A percentile compares a stretch with the other conserved stretches of the same genome.
Conservation (phyloP, 2,888 invertebrate genomes). For the Eremobia ochroleuca region DNA sequence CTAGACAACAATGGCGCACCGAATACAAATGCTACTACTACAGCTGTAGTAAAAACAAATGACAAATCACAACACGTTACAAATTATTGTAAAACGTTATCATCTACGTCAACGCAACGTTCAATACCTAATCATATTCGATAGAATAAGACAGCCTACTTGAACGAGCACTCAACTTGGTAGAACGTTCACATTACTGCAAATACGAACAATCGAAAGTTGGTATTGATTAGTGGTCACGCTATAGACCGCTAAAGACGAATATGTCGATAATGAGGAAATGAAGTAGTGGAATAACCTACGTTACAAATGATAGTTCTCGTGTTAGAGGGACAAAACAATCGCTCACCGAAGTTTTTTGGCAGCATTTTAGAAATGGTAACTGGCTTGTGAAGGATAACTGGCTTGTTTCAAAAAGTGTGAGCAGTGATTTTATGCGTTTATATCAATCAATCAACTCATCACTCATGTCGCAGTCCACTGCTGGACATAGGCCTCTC, state of each 20-base stretch:
- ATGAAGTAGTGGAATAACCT: neutral
- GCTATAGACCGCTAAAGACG: constrained; percentile 22
- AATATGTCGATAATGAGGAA: constrained; percentile 23
- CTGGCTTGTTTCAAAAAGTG: neutral
- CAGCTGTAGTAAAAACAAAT: constrained; percentile 13
- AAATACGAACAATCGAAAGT: constrained; percentile 57
- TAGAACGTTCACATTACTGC: constrained; percentile 67
- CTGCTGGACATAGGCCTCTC: too few relatives aligned
- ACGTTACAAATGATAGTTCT: neutral
- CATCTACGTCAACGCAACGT: constrained; percentile 18
- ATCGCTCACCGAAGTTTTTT: neutral
- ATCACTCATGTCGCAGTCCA: too few relatives aligned
- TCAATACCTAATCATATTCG: constrained; percentile 23
- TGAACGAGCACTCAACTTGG: constrained; percentile 69
- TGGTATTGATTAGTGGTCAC: constrained; percentile 38
- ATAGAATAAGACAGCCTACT: constrained; percentile 45
- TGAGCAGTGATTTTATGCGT: neutral
- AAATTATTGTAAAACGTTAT: constrained; percentile 1
- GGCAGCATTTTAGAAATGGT: neutral
- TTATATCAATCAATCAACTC: too few relatives aligned
- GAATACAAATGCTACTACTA: constrained; percentile 17
- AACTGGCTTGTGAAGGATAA: too few relatives aligned
- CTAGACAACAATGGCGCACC: constrained; percentile 8
- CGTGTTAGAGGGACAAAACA: neutral
- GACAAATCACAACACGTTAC: neutral